Evolutionary conservation across 2,797 vertebrate genomes (phyloP).

Genomic region (Ataeniobius toweri): DNA sequence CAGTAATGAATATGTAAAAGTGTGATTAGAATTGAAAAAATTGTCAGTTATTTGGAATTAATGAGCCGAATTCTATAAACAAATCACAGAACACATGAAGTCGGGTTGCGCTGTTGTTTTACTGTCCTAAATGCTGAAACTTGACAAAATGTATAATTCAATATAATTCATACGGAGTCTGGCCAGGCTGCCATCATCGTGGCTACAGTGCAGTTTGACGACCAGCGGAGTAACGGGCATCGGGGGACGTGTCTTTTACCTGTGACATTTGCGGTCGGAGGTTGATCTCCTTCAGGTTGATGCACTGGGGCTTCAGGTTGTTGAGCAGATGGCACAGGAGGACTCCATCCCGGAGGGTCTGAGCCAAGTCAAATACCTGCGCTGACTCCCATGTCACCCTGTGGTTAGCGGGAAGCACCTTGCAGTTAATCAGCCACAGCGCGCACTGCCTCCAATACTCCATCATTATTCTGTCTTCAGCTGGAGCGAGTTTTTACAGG

Average conservation of each 20-base stretch:
- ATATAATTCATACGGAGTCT: slow-evolving; percentile 1
- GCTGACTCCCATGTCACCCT: slow-evolving; percentile 95
- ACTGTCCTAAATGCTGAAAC: accelerated
- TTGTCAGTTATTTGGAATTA: accelerated
- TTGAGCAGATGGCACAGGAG: slow-evolving; percentile 96
- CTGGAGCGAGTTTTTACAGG: slow-evolving; percentile 3
- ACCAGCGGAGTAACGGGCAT: neutral
- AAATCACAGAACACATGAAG: accelerated
- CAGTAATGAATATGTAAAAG: slow-evolving; percentile 41
- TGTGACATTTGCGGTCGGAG: slow-evolving; percentile 97
- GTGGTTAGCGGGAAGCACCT: slow-evolving; percentile 92
- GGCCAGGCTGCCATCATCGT: slow-evolving; percentile 10
- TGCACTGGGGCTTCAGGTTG: slow-evolving; percentile 88
- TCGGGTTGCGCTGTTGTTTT: accelerated
- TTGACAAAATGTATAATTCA: neutral
- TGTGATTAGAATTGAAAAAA: neutral
- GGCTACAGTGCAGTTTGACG: slow-evolving; percentile 13
- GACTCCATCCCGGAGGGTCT: slow-evolving; percentile 95
- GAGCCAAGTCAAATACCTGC: slow-evolving; percentile 95
- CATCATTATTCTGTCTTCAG: slow-evolving; percentile 76
- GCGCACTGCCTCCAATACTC: slow-evolving; percentile 96
- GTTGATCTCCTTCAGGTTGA: slow-evolving; percentile 97
- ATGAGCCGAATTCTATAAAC: slow-evolving; percentile 4
- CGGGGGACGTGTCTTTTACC: slow-evolving; percentile 70
- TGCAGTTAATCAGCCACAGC: slow-evolving; percentile 93